A percentile compares a stretch with the other conserved stretches of the same genome.
These are phyloP conservation scores for Erebia ligea DNA, from an alignment of 2,888 invertebrate species.

Conservation along the genomic window DNA sequence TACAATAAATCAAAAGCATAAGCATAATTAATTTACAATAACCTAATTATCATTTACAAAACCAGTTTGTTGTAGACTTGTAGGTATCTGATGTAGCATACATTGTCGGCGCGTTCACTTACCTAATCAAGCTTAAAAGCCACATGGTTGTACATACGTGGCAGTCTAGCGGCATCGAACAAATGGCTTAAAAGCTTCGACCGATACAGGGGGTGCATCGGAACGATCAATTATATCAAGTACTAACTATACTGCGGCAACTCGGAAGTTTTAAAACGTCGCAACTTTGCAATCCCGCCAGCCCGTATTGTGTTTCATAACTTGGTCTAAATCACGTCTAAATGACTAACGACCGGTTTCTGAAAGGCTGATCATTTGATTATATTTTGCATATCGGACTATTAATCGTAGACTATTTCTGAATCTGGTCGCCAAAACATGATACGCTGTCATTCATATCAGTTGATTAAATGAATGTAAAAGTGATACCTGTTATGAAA, in stretches of 20 bases:
- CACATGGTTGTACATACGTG: slow-evolving; percentile 27
- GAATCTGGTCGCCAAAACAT: too few relatives aligned
- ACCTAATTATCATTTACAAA: slow-evolving; percentile 6
- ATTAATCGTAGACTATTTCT: too few relatives aligned
- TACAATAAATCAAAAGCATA: not conserved
- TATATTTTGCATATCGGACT: too few relatives aligned
- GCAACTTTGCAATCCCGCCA: slow-evolving; percentile 40
- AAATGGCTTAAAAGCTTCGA: slow-evolving; percentile 34
- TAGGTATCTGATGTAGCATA: slow-evolving; percentile 4
- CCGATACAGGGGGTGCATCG: slow-evolving; percentile 26
- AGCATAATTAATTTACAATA: slow-evolving; percentile 5
- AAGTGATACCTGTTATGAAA: too few relatives aligned
- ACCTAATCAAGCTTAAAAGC: slow-evolving; percentile 42
- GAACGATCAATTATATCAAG: slow-evolving; percentile 37
- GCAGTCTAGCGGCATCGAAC: slow-evolving; percentile 26
- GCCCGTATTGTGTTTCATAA: slow-evolving; percentile 37
- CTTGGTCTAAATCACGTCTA: slow-evolving; percentile 31
- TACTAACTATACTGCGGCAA: slow-evolving; percentile 31
- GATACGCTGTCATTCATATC: too few relatives aligned
- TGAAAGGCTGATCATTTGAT: not conserved
- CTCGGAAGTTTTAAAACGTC: slow-evolving; percentile 61
- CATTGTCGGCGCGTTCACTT: slow-evolving; percentile 27
- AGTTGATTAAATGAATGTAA: too few relatives aligned
- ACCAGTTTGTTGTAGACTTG: not conserved
- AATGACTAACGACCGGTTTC: slow-evolving; percentile 11